Evolutionary conservation across 2,797 vertebrate genomes (phyloP).

Genomic region (Pangasius krempfi): DNA sequence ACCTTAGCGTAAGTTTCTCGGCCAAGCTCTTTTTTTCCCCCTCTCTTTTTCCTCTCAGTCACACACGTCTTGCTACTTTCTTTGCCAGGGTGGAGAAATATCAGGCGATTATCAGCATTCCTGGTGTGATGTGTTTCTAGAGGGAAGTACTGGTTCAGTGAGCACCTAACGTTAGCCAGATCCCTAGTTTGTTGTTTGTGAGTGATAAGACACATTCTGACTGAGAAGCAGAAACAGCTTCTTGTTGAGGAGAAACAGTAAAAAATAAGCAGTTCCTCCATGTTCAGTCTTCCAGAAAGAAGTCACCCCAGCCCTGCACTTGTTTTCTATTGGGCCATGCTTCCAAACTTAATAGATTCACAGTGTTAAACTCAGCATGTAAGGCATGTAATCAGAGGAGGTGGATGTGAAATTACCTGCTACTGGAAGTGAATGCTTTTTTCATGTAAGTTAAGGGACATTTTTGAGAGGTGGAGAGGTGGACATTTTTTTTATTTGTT

Average conservation of each 20-base stretch:
- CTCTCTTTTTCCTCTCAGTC: conserved; percentile 2
- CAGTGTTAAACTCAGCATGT: not conserved
- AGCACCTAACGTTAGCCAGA: not conserved
- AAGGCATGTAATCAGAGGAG: not conserved
- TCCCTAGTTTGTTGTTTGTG: conserved; percentile 12
- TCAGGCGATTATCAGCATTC: conserved; percentile 12
- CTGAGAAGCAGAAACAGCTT: not conserved
- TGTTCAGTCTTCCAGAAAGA: not conserved
- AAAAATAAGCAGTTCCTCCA: not conserved
- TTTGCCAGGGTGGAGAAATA: not conserved
- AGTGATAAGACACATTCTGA: not conserved
- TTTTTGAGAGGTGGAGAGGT: not conserved
- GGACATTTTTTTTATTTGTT: not conserved
- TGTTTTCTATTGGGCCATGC: not conserved
- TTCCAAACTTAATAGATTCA: not conserved
- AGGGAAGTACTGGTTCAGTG: not conserved
- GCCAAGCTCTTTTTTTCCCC: not conserved
- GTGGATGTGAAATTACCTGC: conserved; percentile 14
- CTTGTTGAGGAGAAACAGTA: not conserved
- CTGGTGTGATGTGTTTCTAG: conserved; percentile 4
- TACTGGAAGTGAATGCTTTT: not conserved
- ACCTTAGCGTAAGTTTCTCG: conserved; percentile 73
- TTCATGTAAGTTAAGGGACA: not conserved
- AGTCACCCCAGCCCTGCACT: not conserved
- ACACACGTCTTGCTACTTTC: not conserved